Evolutionary conservation across 2,797 vertebrate species (phyloP).

Genomic region (Columba guinea): DNA sequence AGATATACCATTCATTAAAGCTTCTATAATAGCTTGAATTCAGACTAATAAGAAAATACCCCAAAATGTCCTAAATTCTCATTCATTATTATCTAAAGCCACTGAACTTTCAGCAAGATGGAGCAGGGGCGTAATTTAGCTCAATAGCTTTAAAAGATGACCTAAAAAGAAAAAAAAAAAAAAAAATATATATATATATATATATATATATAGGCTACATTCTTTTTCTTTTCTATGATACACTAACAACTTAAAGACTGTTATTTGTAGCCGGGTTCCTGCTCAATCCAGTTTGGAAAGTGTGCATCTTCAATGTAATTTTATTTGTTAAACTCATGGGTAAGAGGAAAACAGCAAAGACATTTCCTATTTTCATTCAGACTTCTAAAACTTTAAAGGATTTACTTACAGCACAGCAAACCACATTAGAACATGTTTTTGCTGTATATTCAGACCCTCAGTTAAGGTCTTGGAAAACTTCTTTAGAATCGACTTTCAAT

Average conservation of each 20-base stretch:
- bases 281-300: not conserved
- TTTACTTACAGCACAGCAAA: not conserved
- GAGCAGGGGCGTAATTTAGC: not conserved
- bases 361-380: not conserved
- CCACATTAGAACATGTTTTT: not conserved
- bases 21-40: slow-evolving; percentile 4
- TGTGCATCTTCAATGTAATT: not conserved
- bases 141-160: not conserved
- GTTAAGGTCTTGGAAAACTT: not conserved
- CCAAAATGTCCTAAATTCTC: not conserved
- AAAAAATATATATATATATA: too few relatives aligned
- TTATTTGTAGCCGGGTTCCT: not conserved
- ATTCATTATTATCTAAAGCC: slow-evolving; percentile 1
- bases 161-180: not conserved
- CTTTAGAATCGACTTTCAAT: not conserved
- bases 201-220: not conserved
- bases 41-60: slow-evolving; percentile 13
- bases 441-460: not conserved
- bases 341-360: not conserved
- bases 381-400: not conserved
- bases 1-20: slow-evolving; percentile 9
- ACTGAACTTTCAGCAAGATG: not conserved
- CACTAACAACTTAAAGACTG: not conserved
- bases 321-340: not conserved
- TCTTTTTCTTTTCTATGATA: not conserved